Base-by-base conservation (phyloP, 2,888 invertebrate species). In the Sisyra terminalis region DNA sequence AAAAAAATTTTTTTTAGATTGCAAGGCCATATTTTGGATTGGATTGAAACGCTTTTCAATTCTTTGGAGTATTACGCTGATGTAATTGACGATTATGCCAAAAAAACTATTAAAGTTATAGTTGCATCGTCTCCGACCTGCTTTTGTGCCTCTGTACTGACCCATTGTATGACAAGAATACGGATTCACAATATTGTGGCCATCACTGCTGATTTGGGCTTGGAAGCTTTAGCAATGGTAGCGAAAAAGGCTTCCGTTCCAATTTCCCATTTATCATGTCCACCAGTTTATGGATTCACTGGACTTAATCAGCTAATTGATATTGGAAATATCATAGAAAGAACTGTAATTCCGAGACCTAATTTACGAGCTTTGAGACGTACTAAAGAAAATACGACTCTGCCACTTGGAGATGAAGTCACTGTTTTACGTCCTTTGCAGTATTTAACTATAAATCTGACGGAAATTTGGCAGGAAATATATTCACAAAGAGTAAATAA, bases 251-350 rank as follows among this genome's bases (percentile, higher is more conserved):
- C 65, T 6, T 59, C 65, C 51, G 54, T 72, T 9, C 63, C 67
- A 1, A 48, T 67, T 44, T 57, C 57, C 49, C 61, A 66, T 50
- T 65, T 75, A 50, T 66, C 67, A 51, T 71, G 70, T 43, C 71
- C 75, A 7, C 73, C 75, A 24, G 73, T 76, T 4, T 76, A 75
- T 75, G 76, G 76, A 7, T 75, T 70, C 49, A 60, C 71, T 18
- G 74, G 73, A 10, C 54, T 70, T 15, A 70, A 69, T 50, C 65
- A 68, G 29, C 63, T 70, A 43, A 63, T 74, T 5, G 75, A 75
- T 53, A 53, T 71, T 11, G 58, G 57, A 44, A 69, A 66, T 34
- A 67, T 67, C n/a, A 51, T 71, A 39, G 69, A 72, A 50, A 66
- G 63, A 51, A 67, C 67, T 45, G 60, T 70, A 48, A 55, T 65